phyloP scores from a whole-genome alignment of 2,113 vertebrate genomes.

The Ciconia boyciana region DNA sequence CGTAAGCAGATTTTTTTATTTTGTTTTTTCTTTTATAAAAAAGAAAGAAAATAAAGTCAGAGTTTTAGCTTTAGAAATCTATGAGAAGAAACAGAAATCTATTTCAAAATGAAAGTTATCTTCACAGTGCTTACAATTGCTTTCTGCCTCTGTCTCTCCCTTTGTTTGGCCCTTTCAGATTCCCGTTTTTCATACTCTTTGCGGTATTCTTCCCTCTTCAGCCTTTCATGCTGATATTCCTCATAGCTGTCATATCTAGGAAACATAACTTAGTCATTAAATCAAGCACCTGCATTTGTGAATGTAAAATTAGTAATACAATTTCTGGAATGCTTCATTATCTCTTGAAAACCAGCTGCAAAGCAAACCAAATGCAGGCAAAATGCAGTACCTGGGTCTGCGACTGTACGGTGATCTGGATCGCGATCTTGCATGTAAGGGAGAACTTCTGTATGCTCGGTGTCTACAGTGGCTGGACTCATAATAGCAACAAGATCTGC shows the following conservation, averaged over 20 bases:
- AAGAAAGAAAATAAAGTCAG: neutral
- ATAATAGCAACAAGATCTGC: constrained; percentile 87
- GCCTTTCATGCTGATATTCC: constrained; percentile 93
- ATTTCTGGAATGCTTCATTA: neutral
- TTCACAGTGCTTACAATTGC: constrained; percentile 87
- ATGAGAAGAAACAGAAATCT: neutral
- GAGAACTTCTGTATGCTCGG: constrained; percentile 82
- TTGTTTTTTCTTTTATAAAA: neutral
- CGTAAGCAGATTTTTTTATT: neutral
- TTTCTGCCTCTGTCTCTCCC: constrained; percentile 90
- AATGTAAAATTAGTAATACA: neutral
- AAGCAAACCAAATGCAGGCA: neutral
- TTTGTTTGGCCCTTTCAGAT: constrained; percentile 91
- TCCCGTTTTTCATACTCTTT: constrained; percentile 92
- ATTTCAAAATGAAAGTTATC: constrained; percentile 40
- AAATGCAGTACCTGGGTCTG: constrained; percentile 84
- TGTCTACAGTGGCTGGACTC: constrained; percentile 86
- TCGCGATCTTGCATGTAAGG: constrained; percentile 76
- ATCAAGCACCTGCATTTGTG: constrained; percentile 32
- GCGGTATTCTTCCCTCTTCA: constrained; percentile 93
- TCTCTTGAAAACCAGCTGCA: neutral
- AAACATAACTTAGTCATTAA: constrained; percentile 73
- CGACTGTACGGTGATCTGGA: constrained; percentile 84
- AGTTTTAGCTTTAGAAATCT: neutral
- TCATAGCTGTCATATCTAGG: constrained; percentile 96